Evolutionary conservation across 2,113 vertebrate genomes (phyloP), one percentile per base, ranked within the genome.

Genomic region (Carassius auratus): DNA sequence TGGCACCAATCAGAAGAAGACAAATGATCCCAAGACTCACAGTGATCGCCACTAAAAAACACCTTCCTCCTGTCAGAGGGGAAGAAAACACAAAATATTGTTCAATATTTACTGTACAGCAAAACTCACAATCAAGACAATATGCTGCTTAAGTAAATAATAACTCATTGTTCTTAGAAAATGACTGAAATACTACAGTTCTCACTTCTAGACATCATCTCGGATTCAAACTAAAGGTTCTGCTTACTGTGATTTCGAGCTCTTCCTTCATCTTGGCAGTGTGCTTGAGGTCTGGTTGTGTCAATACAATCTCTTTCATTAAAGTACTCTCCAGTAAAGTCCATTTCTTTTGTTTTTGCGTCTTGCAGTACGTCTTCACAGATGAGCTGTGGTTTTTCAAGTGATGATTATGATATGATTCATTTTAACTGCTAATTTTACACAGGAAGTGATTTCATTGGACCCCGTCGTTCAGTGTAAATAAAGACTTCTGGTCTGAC

Each of bases 1-100:
- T 66, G 38, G 1, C 79, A 68, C 14, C 14, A 36, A 68, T 68
- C 61, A 81, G 61, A 30, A 81, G 23, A 64, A 81, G n/a, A 33
- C 61, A 81, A 2, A 68, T 19, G n/a, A 81, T 38, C 61, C 61
- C 42, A 3, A 81, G 62, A 50, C n/a, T 19, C 61, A 81, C 42
- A 23, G 23, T 30, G n/a, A 68, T 62, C 38, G 1, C 0, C 42
- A 48, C 5, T 1, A 45, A 68, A 26, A 3, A 30, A 1, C 14
- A 26, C 1, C 8, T 42, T 48, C 13, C 21, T 64, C 5, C 48
- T 74, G 71, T 3, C 30, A 17, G 30, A 33, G 14, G 36, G 0
- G 1, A 68, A 68, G 8, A 74, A 23, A 45, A 48, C 71, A 74
- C 8, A 75, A 75, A 74, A 15, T 30, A 30, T 30, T 30, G 30